Percentiles rank a stretch among this genome's conserved stretches.
Conservation (phyloP, 2,888 invertebrate genomes). For the Ochropacha duplaris region DNA sequence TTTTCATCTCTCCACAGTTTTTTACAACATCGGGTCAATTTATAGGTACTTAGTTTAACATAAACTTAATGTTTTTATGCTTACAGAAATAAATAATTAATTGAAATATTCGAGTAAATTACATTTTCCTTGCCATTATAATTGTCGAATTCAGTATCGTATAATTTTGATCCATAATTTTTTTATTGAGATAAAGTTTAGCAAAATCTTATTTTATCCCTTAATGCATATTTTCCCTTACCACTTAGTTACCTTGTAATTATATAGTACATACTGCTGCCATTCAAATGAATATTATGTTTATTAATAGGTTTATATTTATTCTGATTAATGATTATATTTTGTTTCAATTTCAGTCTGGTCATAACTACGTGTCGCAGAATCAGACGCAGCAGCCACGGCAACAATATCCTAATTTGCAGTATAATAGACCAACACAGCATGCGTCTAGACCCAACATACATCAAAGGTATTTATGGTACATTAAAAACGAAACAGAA, state of each 20-base stretch:
- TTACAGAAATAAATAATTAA: too few species aligned
- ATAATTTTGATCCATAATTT: neutral
- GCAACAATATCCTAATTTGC: constrained; percentile 64
- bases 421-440: constrained; percentile 57
- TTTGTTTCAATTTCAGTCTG: constrained; percentile 54
- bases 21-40: too few species aligned
- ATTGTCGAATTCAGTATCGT: neutral
- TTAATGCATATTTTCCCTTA: too few species aligned
- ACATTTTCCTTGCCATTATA: neutral
- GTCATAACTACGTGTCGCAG: constrained; percentile 67
- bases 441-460: constrained; percentile 66
- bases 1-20: too few species aligned
- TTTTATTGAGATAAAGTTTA: neutral
- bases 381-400: constrained; percentile 62
- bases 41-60: too few species aligned
- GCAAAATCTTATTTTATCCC: neutral
- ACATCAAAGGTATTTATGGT: constrained; percentile 59
- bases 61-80: too few species aligned
- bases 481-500: neutral
- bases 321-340: neutral
- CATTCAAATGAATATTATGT: neutral
- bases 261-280: neutral
- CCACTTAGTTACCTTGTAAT: too few species aligned
- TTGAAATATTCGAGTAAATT: too few species aligned
- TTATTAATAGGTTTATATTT: neutral